Evolutionary conservation across 37 sponge, comb jelly and placozoan genomes (phyloP).

Genomic region (Axinella damicornis): DNA sequence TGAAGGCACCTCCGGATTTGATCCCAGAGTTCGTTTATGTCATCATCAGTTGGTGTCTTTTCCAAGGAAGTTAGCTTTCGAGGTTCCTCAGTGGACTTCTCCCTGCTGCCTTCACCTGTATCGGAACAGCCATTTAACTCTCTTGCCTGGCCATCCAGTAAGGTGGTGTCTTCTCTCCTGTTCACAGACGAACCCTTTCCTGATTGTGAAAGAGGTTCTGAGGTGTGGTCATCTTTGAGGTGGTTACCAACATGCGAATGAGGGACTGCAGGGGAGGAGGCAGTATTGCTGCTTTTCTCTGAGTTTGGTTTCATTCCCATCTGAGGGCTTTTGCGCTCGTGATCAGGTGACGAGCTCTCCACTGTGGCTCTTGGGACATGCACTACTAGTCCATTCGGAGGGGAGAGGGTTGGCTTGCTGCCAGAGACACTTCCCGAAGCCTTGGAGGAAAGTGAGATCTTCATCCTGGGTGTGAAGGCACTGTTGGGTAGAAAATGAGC

Average conservation of each 20-base stretch:
- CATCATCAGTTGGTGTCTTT: constrained; percentile 75
- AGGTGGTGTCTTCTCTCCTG: not conserved
- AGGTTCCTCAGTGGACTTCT: too few species aligned
- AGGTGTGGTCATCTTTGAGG: not conserved
- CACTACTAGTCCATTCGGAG: constrained; percentile 13
- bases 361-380: constrained; percentile 19
- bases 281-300: not conserved
- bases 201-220: not conserved
- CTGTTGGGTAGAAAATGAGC: constrained; percentile 14
- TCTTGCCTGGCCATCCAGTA: not conserved
- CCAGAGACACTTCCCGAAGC: too few species aligned
- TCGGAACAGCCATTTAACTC: too few species aligned
- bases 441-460: constrained; percentile 18
- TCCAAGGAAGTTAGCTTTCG: not conserved
- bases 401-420: not conserved
- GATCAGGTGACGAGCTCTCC: not conserved
- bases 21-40: constrained; percentile 60
- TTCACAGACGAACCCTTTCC: not conserved
- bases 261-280: not conserved
- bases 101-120: too few species aligned
- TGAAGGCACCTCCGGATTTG: constrained; percentile 49
- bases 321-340: too few species aligned
- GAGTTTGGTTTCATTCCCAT: too few species aligned
- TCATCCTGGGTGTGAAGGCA: constrained; percentile 53
- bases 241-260: not conserved